Evolutionary conservation across 2,888 invertebrate genomes (phyloP).

Genomic region (Deroplatys truncata): DNA sequence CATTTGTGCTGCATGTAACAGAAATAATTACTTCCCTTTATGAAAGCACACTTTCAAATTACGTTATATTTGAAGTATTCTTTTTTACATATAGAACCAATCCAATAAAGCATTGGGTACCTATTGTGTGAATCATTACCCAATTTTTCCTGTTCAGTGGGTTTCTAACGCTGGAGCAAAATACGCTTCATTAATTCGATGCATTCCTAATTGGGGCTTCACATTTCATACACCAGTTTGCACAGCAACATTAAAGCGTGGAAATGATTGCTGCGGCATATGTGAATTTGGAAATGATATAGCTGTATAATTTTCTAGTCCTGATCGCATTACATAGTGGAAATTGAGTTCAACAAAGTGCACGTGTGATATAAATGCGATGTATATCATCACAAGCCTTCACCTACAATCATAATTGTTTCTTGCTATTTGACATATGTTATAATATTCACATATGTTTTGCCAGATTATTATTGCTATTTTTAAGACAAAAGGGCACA

Average conservation of each 20-base stretch:
- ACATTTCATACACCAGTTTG: not conserved
- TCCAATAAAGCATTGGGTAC: not conserved
- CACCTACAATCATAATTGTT: too few species aligned
- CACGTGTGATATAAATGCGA: not conserved
- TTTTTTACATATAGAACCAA: not conserved
- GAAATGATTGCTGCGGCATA: not conserved
- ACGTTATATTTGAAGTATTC: not conserved
- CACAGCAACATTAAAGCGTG: not conserved
- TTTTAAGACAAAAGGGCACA: too few species aligned
- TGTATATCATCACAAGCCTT: too few species aligned
- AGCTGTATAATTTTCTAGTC: not conserved
- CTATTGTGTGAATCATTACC: not conserved
- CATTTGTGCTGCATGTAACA: not conserved
- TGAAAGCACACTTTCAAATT: not conserved
- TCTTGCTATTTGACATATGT: too few species aligned
- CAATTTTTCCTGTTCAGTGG: not conserved
- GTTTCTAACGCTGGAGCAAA: not conserved
- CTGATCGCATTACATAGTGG: not conserved
- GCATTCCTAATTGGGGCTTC: not conserved
- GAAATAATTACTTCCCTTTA: not conserved
- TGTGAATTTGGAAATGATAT: not conserved
- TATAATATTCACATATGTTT: too few species aligned
- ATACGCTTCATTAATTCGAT: not conserved
- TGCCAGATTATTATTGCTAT: too few species aligned
- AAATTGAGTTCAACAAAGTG: not conserved